A percentile compares a stretch with the other conserved stretches of the same genome.
phyloP scores from a whole-genome alignment of 1,140 invertebrate species.

The Calliopsis andreniformis region DNA sequence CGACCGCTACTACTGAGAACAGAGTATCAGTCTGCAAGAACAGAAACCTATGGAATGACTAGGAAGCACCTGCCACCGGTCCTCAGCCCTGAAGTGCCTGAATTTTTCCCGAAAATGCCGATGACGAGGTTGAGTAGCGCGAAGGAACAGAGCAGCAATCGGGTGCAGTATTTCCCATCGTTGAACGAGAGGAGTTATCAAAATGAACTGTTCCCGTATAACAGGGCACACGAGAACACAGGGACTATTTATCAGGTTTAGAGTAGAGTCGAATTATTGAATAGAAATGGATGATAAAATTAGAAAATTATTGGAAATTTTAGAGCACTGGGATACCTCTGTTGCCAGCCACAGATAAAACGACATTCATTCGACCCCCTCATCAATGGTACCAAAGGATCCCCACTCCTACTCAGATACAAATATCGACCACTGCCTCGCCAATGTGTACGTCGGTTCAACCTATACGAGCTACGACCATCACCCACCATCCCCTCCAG shows the following conservation, averaged over 20 bases:
- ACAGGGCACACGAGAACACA: conserved; percentile 44
- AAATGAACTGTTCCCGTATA: conserved; percentile 65
- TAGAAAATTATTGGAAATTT: conserved; percentile 30
- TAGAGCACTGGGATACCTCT: conserved; percentile 73
- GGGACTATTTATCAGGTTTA: conserved; percentile 33
- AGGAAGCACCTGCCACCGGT: conserved; percentile 50
- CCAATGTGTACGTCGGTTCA: conserved; percentile 61
- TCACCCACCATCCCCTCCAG: conserved; percentile 52
- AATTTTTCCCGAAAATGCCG: conserved; percentile 75
- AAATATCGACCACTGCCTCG: conserved; percentile 64
- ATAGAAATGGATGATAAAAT: not conserved
- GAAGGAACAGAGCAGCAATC: conserved; percentile 47
- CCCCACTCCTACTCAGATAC: conserved; percentile 63
- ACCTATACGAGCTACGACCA: conserved; percentile 34
- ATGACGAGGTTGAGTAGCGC: conserved; percentile 27
- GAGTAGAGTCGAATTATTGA: too few relatives aligned
- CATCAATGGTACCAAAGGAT: conserved; percentile 73
- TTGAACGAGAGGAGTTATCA: conserved; percentile 62
- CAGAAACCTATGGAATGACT: not conserved
- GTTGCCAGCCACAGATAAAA: conserved; percentile 65
- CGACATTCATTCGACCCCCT: conserved; percentile 65
- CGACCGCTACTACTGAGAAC: conserved; percentile 49
- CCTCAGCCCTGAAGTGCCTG: conserved; percentile 75
- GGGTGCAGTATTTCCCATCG: conserved; percentile 65
- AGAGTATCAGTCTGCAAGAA: conserved; percentile 37